These are phyloP conservation scores for Psix sp. DNA, from an alignment of 1,140 invertebrate species.

Conservation along the genomic window DNA sequence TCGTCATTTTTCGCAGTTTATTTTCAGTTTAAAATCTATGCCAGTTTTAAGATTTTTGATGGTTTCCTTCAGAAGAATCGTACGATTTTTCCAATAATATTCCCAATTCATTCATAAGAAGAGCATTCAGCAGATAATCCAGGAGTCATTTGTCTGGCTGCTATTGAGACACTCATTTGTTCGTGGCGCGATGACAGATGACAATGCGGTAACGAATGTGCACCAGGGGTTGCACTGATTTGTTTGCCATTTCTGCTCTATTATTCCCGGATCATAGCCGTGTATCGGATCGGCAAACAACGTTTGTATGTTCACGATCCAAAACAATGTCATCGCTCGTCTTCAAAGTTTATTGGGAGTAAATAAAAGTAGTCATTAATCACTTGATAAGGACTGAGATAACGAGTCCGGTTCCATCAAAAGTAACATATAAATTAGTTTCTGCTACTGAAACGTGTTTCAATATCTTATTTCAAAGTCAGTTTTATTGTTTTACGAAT, in stretches of 20 bases:
- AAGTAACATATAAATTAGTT: too few species aligned
- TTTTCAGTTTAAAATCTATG: not conserved
- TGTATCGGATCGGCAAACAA: slow-evolving; percentile 66
- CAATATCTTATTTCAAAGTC: too few species aligned
- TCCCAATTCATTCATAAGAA: slow-evolving; percentile 65
- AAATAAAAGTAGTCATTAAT: slow-evolving; percentile 34
- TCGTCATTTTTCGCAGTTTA: too few species aligned
- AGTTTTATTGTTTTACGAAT: too few species aligned
- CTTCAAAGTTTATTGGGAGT: slow-evolving; percentile 38
- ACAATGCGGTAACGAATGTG: slow-evolving; percentile 73
- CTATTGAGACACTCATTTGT: slow-evolving; percentile 73
- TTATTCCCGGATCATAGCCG: slow-evolving; percentile 76
- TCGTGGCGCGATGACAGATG: slow-evolving; percentile 74
- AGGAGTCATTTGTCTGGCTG: slow-evolving; percentile 69
- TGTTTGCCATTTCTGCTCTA: slow-evolving; percentile 75
- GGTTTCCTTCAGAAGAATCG: slow-evolving; percentile 9
- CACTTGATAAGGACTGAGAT: slow-evolving; percentile 3
- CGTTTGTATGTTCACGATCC: slow-evolving; percentile 37
- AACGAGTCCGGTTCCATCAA: too few species aligned
- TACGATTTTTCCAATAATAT: slow-evolving; percentile 59
- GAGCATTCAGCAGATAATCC: slow-evolving; percentile 71
- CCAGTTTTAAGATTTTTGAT: not conserved
- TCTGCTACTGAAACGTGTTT: too few species aligned
- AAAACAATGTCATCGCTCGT: slow-evolving; percentile 46
- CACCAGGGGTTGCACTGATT: slow-evolving; percentile 61